Percentiles rank a stretch among this genome's conserved stretches.
phyloP scores from a whole-genome alignment of 2,797 vertebrate species.

The Babyrousa celebensis region DNA sequence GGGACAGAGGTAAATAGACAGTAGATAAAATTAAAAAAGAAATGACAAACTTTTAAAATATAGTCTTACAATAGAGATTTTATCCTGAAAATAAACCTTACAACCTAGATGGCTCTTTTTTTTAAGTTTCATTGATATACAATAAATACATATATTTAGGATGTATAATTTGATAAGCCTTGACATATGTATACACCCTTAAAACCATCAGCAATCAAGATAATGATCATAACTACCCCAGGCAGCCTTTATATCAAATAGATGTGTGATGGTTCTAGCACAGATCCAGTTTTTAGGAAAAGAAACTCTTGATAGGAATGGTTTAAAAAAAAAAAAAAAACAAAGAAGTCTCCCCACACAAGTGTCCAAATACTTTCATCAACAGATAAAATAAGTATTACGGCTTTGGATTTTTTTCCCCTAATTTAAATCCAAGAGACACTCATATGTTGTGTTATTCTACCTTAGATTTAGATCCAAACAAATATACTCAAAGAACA shows the following conservation, averaged over 20 bases:
- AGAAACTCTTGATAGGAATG: constrained; percentile 47
- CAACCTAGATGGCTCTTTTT: constrained; percentile 19
- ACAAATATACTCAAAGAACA: constrained; percentile 57
- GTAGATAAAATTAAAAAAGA: constrained; percentile 29
- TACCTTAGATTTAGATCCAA: constrained; percentile 44
- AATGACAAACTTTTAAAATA: constrained; percentile 61
- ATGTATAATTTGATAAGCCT: constrained; percentile 30
- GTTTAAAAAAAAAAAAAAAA: constrained; percentile 15
- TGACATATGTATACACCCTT: neutral
- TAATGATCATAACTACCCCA: neutral
- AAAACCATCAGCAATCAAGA: constrained; percentile 44
- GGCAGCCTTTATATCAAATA: constrained; percentile 4
- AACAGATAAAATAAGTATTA: constrained; percentile 55
- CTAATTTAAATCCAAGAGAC: constrained; percentile 70
- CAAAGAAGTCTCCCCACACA: neutral
- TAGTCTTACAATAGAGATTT: constrained; percentile 31
- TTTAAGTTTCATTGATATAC: constrained; percentile 5
- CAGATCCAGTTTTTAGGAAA: constrained; percentile 21
- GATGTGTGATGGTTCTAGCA: neutral
- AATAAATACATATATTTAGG: constrained; percentile 55
- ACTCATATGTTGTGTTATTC: constrained; percentile 38
- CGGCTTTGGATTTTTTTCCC: neutral
- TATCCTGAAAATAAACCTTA: constrained; percentile 66
- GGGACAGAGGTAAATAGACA: neutral
- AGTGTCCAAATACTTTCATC: constrained; percentile 58